Percentiles rank a stretch among this genome's conserved stretches.
Conservation (phyloP, 2,888 invertebrate genomes). For the Merodon equestris region DNA sequence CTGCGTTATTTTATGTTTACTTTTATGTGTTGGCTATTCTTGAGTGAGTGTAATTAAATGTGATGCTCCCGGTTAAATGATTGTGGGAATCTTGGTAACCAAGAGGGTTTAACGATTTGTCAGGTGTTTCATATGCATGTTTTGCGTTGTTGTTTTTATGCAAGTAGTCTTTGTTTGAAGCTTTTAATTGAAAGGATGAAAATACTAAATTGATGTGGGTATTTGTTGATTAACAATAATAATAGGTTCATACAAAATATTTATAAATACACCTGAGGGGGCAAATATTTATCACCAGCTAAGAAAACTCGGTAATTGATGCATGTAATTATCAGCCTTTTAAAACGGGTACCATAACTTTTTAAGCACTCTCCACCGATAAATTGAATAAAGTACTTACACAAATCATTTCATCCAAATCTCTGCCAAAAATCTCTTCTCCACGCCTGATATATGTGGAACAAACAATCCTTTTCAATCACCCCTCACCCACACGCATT, state of each 20-base stretch:
- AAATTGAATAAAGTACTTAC: slow-evolving; percentile 65
- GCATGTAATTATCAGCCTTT: slow-evolving; percentile 52
- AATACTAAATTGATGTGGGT: too few relatives aligned
- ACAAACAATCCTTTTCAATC: slow-evolving; percentile 37
- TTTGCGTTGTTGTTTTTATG: too few relatives aligned
- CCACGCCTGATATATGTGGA: slow-evolving; percentile 21
- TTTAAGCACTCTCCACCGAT: slow-evolving; percentile 57
- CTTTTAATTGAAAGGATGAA: too few relatives aligned
- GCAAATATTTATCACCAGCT: too few relatives aligned
- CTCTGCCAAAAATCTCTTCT: slow-evolving; percentile 49
- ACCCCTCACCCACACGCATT: slow-evolving; percentile 15
- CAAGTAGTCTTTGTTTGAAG: too few relatives aligned
- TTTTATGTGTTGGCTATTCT: slow-evolving; percentile 51
- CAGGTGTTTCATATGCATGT: too few relatives aligned
- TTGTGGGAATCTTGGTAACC: too few relatives aligned
- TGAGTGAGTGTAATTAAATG: slow-evolving; percentile 55
- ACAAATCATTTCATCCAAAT: slow-evolving; percentile 61
- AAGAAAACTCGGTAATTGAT: slow-evolving; percentile 4
- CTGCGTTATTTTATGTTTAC: slow-evolving; percentile 53
- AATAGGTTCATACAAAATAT: too few relatives aligned
- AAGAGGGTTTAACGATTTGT: too few relatives aligned
- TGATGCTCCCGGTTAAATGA: too few relatives aligned
- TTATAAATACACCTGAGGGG: too few relatives aligned
- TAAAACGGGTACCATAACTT: slow-evolving; percentile 36
- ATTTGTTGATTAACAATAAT: too few relatives aligned